Percentiles rank a stretch among this genome's conserved stretches.
These are phyloP conservation scores for Syrmaticus mikado DNA, from an alignment of 2,113 vertebrate genomes.

Conservation along the genomic window DNA sequence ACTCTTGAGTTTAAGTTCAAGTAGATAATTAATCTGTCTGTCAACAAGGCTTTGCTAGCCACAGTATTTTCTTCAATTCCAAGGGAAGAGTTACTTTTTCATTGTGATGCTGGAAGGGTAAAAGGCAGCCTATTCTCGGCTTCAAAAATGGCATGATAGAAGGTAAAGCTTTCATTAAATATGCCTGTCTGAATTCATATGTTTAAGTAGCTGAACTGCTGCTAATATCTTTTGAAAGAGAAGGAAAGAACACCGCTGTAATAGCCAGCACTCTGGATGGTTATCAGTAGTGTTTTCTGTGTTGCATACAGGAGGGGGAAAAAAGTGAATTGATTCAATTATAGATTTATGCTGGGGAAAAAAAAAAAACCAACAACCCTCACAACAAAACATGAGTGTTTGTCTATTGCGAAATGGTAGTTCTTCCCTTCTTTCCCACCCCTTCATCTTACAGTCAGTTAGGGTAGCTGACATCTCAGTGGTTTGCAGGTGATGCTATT, in stretches of 20 bases:
- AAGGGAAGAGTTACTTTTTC: background rate
- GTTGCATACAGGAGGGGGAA: background rate
- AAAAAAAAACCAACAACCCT: too few species aligned
- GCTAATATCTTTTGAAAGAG: slow-evolving; percentile 40
- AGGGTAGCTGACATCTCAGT: background rate
- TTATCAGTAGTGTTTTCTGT: background rate
- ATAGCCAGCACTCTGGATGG: background rate
- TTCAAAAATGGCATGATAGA: background rate
- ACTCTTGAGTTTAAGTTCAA: background rate
- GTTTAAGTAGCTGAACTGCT: slow-evolving; percentile 20
- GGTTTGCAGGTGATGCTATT: background rate
- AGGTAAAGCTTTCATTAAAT: slow-evolving; percentile 49
- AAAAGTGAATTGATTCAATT: slow-evolving; percentile 3
- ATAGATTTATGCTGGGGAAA: background rate
- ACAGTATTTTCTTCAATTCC: slow-evolving; percentile 10
- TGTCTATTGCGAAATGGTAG: background rate
- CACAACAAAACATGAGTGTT: background rate
- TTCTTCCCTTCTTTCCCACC: background rate
- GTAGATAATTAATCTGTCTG: slow-evolving; percentile 38
- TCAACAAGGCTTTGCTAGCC: slow-evolving; percentile 12
- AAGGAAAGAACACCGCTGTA: background rate
- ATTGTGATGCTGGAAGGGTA: slow-evolving; percentile 7
- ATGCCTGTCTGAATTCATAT: slow-evolving; percentile 26
- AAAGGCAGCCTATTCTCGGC: slow-evolving; percentile 22
- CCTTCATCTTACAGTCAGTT: background rate